These are phyloP conservation scores for Geotrupes spiniger DNA, from an alignment of 2,888 invertebrate species.

Conservation along the genomic window DNA sequence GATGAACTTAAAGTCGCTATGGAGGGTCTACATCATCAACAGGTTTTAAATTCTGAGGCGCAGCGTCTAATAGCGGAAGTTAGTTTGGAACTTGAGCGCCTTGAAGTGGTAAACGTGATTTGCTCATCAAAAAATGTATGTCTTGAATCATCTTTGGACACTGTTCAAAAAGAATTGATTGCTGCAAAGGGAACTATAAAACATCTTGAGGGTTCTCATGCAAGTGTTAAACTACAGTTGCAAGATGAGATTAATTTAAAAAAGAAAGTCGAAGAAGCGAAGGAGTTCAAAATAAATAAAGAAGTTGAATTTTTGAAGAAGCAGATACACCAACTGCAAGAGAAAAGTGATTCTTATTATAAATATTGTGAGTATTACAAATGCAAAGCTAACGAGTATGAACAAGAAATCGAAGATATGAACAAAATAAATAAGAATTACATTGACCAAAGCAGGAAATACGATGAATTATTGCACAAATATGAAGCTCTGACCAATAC, in stretches of 20 bases:
- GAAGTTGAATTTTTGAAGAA: slow-evolving; percentile 31
- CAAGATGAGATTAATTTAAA: background rate
- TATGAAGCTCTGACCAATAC: slow-evolving; percentile 35
- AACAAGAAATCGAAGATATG: slow-evolving; percentile 38
- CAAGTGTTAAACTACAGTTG: slow-evolving; percentile 25
- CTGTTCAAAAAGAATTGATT: slow-evolving; percentile 9
- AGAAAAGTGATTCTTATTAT: slow-evolving; percentile 30
- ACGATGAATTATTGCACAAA: slow-evolving; percentile 39
- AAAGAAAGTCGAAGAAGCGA: slow-evolving; percentile 8
- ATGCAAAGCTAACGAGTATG: slow-evolving; percentile 33
- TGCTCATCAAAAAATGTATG: slow-evolving; percentile 16
- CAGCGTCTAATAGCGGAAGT: slow-evolving; percentile 13
- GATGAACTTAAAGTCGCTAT: slow-evolving; percentile 18
- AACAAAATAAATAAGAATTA: slow-evolving; percentile 39
- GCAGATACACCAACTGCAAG: slow-evolving; percentile 34
- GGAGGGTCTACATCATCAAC: slow-evolving; percentile 14
- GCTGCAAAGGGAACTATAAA: slow-evolving; percentile 9
- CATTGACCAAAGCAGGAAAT: slow-evolving; percentile 43
- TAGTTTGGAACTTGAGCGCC: slow-evolving; percentile 16
- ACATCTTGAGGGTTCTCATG: background rate
- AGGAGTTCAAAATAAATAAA: no score
- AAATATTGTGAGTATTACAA: slow-evolving; percentile 38
- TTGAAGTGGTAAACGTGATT: slow-evolving; percentile 18
- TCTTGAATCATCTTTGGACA: slow-evolving; percentile 13
- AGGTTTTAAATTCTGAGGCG: slow-evolving; percentile 18